Evolutionary conservation across 2,888 invertebrate genomes (phyloP).

Genomic region (Mycalesis mineus): DNA sequence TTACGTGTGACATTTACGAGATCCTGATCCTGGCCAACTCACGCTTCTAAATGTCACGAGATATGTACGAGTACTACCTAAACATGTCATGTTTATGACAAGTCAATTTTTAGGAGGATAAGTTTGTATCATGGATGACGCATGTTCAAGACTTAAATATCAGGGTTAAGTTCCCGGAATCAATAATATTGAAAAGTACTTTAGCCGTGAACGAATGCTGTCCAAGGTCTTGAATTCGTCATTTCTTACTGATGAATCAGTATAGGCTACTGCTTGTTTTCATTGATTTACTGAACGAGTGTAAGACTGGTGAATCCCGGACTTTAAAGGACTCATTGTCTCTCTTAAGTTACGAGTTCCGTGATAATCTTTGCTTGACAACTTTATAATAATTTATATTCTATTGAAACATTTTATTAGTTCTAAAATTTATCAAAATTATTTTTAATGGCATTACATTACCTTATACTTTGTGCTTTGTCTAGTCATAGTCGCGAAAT

Average conservation of each 20-base stretch:
- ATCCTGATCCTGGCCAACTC: conserved; percentile 9
- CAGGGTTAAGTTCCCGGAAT: conserved; percentile 28
- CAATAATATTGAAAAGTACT: conserved; percentile 19
- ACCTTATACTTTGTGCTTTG: no score
- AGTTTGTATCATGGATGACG: neutral
- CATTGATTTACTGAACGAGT: no score
- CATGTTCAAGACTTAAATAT: conserved; percentile 13
- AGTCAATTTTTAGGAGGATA: neutral
- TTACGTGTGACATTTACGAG: neutral
- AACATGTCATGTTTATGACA: neutral
- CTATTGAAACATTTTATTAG: no score
- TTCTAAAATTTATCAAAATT: no score
- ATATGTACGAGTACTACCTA: neutral
- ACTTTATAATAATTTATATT: no score
- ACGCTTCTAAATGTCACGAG: conserved; percentile 10
- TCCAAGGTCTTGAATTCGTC: conserved; percentile 9
- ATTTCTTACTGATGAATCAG: conserved; percentile 4
- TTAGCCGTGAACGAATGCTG: conserved; percentile 12
- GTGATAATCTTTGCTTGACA: no score
- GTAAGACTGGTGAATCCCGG: no score
- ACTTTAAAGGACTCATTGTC: neutral
- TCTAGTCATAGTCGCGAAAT: no score
- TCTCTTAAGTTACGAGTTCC: no score
- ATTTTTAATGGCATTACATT: no score
- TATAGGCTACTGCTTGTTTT: neutral